Base-by-base conservation (phyloP, 2,797 vertebrate species). In the Adelosebastes latens region DNA sequence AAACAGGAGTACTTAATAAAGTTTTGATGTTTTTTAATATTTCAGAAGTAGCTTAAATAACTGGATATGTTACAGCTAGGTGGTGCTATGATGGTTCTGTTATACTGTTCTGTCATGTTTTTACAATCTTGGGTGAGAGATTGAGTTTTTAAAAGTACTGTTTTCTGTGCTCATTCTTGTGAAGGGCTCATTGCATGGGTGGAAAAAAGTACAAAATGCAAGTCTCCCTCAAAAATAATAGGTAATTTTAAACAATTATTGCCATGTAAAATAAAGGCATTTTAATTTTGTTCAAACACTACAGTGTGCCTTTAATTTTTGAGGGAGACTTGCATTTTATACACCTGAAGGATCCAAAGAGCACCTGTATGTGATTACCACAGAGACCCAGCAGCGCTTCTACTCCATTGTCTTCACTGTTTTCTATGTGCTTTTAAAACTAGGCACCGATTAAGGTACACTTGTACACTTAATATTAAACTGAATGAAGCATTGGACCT, bases 81-180 rank as follows among this genome's bases (percentile, higher is more conserved):
- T 94, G 89, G 89, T 87, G 93, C 90, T 89, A 32, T 87, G 85
- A 72, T 77, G 78, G 69, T 69, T 83, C 32, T 80, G 71, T 86
- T 24, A 22, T 52, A n/a, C 29, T 67, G 25, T 16, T 58, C 14
- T 55, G 12, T 77, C n/a, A 68, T 53, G 25, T 32, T 79, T 62
- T 66, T 66, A n/a, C 65, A 52, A 29, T 64, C 52, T 60, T 32
- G 12, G 2, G n/a, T 27, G 73, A 79, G 53, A 67, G 25, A 65
- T 59, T 7, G 2, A 18, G 7, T 60, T 14, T 65, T 65, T 39
- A 56, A 86, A 85, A 75, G 66, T 71, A 10, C 6, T 18, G 13
- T 27, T 81, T 74, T 59, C 58, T 66, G 36, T 39, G 36, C 36
- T 39, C 13, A 39, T 39, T 39, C 36, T 39, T 39, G 36, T 39